Base-by-base conservation (phyloP, 2,888 invertebrate genomes). In the Ormyrus thymus region DNA sequence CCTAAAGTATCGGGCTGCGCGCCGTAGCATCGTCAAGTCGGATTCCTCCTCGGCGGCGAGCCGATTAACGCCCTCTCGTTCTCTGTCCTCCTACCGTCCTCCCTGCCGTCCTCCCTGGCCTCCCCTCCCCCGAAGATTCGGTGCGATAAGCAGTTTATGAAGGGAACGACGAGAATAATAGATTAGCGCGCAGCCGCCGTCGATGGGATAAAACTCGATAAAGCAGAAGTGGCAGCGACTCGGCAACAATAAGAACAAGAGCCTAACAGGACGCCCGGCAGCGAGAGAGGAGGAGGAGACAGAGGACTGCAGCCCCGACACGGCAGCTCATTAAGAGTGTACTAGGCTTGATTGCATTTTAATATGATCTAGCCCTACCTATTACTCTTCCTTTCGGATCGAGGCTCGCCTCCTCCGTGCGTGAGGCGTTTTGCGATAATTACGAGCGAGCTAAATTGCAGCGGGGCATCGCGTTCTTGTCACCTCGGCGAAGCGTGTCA, bases 271-370 rank as follows among this genome's bases (percentile, higher is more conserved):
- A 65, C 73, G 66, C 58, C 53, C 73, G 51, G 58, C 53, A 69
- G 48, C 51, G 45, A 76, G 61, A 61, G 48, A 71, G 56, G 43
- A 6, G 29, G 73, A 72, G 55, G 81, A 76, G 65, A 53, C 3
- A 72, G 75, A 80, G 79, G 58, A 78, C 84, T 83, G 82, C 84
- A 82, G 82, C 84, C 86, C 84, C 83, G 86, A 88, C 89, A 88
- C 86, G 86, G 84, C 81, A 86, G 87, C 89, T 89, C 89, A 88
- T 89, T 89, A 89, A 84, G 83, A 83, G 84, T 84, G 76, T 80
- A 85, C 85, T 86, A 86, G 84, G 84, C 84, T 84, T 86, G 86
- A 88, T 88, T 88, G 86, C 87, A 86, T 88, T 88, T 87, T 88
- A 89, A 88, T 87, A 87, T 85, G 83, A 78, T 72, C 73, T 62